Evolutionary conservation across 2,797 vertebrate species (phyloP).

Genomic region (Tympanoctomys barrerae): DNA sequence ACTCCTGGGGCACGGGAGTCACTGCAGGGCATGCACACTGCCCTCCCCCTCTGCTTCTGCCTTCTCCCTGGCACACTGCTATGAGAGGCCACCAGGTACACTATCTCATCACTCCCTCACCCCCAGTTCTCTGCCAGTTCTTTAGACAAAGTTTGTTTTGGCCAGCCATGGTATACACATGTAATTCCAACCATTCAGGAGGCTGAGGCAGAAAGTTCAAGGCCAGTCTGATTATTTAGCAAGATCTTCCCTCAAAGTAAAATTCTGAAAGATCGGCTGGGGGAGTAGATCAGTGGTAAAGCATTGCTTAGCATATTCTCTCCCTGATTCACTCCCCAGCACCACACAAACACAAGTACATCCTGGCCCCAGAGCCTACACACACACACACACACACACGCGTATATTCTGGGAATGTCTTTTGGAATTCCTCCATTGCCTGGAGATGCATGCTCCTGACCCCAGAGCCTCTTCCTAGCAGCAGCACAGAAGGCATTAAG

Average conservation of each 20-base stretch:
- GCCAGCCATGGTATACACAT: neutral
- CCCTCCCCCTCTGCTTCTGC: no score
- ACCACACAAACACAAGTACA: neutral
- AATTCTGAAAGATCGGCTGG: neutral
- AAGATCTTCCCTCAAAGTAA: neutral
- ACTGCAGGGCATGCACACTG: no score
- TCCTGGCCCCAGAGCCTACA: neutral
- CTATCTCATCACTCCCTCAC: neutral
- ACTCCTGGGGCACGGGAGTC: no score
- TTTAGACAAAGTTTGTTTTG: neutral
- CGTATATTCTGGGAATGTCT: neutral
- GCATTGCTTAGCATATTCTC: neutral
- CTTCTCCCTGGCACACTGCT: neutral
- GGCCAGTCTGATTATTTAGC: neutral
- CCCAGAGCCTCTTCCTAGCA: neutral
- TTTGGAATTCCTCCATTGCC: neutral
- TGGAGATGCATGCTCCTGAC: neutral
- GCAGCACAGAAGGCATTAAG: neutral
- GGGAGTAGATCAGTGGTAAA: neutral
- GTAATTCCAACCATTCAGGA: neutral
- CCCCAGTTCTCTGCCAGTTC: neutral
- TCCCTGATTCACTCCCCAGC: neutral
- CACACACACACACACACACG: no score
- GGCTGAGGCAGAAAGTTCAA: neutral
- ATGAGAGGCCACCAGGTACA: neutral